Percentiles rank a stretch among this genome's conserved stretches.
phyloP scores from a whole-genome alignment of 2,888 invertebrate genomes.

The Sphaeridia pumilis region DNA sequence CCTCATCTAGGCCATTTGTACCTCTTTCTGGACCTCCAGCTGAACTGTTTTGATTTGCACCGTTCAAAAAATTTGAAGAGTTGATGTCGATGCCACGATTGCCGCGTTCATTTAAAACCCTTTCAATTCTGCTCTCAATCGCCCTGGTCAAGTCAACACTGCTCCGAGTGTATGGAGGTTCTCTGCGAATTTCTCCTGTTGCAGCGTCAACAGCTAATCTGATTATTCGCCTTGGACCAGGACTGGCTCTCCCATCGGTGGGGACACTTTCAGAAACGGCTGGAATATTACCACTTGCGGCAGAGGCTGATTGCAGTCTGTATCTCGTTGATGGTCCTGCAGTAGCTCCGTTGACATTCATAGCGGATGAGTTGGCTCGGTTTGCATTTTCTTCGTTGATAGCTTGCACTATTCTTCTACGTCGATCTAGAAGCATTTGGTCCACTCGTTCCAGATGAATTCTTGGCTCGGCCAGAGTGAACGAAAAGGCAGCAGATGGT shows the following conservation, averaged over 20 bases:
- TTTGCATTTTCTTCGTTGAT: background rate
- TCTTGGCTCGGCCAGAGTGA: background rate
- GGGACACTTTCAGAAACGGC: no score
- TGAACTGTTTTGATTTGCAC: background rate
- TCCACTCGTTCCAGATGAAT: slow-evolving; percentile 4
- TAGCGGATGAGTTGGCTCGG: background rate
- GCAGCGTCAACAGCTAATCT: slow-evolving; percentile 30
- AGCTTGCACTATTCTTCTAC: slow-evolving; percentile 1
- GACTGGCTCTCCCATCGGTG: no score
- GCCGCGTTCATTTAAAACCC: slow-evolving; percentile 33
- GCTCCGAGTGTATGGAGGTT: background rate
- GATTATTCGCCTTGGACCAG: slow-evolving; percentile 23
- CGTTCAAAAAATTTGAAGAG: background rate
- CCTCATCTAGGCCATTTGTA: slow-evolving; percentile 1
- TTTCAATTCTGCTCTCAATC: slow-evolving; percentile 33
- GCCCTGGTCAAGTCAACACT: slow-evolving; percentile 19
- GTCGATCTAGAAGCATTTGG: background rate
- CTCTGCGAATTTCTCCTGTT: slow-evolving; percentile 5
- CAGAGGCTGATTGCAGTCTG: no score
- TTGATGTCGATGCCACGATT: slow-evolving; percentile 20
- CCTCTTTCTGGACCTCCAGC: background rate
- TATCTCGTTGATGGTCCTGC: no score
- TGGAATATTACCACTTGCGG: no score
- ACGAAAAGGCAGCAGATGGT: background rate
- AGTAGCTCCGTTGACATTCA: slow-evolving; percentile 5